phyloP scores from a whole-genome alignment of 1,140 invertebrate species.

The Pseudomyrmex pallidus region DNA sequence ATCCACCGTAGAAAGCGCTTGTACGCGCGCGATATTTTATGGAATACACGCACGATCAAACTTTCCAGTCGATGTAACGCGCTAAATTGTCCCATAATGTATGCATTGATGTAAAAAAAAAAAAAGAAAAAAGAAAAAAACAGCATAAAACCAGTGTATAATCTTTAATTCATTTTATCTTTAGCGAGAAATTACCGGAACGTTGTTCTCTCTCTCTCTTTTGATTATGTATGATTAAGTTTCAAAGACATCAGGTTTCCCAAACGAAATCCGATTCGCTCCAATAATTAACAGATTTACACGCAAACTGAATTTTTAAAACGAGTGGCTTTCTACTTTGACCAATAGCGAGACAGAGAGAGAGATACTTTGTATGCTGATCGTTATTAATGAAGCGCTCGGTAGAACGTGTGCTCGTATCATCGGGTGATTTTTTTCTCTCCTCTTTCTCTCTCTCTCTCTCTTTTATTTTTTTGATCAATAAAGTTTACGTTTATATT shows the following conservation, averaged over 20 bases:
- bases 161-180: slow-evolving; percentile 45
- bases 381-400: slow-evolving; percentile 16
- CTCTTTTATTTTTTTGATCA: slow-evolving; percentile 41
- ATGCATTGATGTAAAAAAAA: slow-evolving; percentile 37
- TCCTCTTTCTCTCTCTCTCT: background rate
- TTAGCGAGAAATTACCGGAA: slow-evolving; percentile 16
- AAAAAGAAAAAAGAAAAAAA: slow-evolving; percentile 8
- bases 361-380: slow-evolving; percentile 8
- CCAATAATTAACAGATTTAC: slow-evolving; percentile 41
- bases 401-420: background rate
- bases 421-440: background rate
- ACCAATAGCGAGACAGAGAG: background rate
- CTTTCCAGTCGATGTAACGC: slow-evolving; percentile 18
- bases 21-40: slow-evolving; percentile 24
- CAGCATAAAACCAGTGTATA: slow-evolving; percentile 12
- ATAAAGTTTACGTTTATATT: slow-evolving; percentile 61
- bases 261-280: slow-evolving; percentile 30
- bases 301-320: slow-evolving; percentile 31
- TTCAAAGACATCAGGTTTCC: slow-evolving; percentile 39
- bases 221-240: slow-evolving; percentile 25
- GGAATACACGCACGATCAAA: slow-evolving; percentile 38
- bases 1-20: slow-evolving; percentile 13
- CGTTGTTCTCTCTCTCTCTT: slow-evolving; percentile 33
- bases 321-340: slow-evolving; percentile 31
- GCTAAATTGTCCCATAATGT: slow-evolving; percentile 44